These are phyloP conservation scores for Creontiades dilutus DNA, from an alignment of 2,888 invertebrate species.

Conservation along the genomic window DNA sequence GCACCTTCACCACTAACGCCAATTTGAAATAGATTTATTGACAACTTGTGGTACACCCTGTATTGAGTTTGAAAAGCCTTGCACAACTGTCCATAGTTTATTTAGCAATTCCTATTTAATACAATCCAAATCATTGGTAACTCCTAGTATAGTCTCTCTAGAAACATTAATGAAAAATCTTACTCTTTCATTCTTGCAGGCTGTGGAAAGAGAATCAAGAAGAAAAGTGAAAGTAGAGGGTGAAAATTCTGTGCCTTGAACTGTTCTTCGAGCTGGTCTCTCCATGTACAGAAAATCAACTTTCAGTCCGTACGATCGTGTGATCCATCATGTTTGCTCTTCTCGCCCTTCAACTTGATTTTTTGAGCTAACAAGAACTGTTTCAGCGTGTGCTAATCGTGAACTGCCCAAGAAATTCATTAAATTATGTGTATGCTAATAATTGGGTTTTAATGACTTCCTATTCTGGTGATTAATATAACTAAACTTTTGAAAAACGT, in stretches of 20 bases:
- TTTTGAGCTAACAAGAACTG: background rate
- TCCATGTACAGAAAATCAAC: background rate
- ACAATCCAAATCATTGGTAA: too few species aligned
- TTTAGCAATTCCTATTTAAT: too few species aligned
- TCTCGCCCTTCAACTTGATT: background rate
- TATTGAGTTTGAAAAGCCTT: too few species aligned
- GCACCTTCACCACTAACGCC: too few species aligned
- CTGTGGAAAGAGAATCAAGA: slow-evolving; percentile 58
- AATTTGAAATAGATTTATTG: too few species aligned
- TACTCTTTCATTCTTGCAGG: slow-evolving; percentile 3
- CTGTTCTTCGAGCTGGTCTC: background rate
- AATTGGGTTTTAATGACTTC: background rate
- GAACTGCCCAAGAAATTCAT: slow-evolving; percentile 1
- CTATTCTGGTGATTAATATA: too few species aligned
- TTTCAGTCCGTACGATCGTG: background rate
- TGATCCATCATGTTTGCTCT: slow-evolving; percentile 11
- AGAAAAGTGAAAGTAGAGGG: slow-evolving; percentile 53
- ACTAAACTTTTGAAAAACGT: too few species aligned
- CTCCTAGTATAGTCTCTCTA: too few species aligned
- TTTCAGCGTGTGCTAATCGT: background rate
- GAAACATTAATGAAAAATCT: too few species aligned
- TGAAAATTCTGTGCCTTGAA: slow-evolving; percentile 28
- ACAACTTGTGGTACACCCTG: too few species aligned
- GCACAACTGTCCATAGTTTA: too few species aligned
- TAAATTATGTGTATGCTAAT: slow-evolving; percentile 30